Conservation (phyloP, 2,888 invertebrate species). For the Drosophila cognata region DNA sequence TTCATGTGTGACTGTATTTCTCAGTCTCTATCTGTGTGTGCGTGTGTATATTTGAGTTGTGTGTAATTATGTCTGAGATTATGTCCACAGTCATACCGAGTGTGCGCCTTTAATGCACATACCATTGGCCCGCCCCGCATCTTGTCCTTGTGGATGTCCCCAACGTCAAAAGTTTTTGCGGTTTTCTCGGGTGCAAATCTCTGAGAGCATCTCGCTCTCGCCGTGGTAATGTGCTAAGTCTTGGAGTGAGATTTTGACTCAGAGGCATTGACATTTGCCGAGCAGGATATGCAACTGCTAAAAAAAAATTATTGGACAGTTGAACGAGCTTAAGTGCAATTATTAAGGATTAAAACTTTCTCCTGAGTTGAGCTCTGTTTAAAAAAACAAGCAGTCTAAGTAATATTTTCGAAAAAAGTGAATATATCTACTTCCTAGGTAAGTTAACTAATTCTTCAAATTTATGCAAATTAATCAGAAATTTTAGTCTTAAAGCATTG, state of each 20-base stretch:
- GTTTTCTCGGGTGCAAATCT: constrained; percentile 57
- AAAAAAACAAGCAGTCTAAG: background rate
- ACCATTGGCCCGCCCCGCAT: constrained; percentile 6
- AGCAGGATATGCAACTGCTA: background rate
- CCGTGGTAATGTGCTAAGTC: constrained; percentile 55
- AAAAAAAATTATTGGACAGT: background rate
- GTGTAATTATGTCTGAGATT: constrained; percentile 81
- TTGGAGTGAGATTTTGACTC: constrained; percentile 49
- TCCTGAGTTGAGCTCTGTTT: background rate
- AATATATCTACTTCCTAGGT: background rate
- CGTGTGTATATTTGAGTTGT: constrained; percentile 39
- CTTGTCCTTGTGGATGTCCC: constrained; percentile 47
- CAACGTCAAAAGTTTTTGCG: constrained; percentile 72
- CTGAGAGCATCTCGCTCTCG: constrained; percentile 36
- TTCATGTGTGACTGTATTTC: constrained; percentile 76
- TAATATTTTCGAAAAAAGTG: background rate
- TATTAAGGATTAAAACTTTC: background rate
- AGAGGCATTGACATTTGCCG: constrained; percentile 38
- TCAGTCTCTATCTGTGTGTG: constrained; percentile 48
- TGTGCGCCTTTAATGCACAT: constrained; percentile 41
- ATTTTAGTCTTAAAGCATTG: background rate
- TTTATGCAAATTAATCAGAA: background rate
- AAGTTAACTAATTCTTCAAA: background rate
- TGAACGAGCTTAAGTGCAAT: background rate
- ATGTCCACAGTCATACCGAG: constrained; percentile 69